Conservation (phyloP, 2,888 invertebrate genomes). For the Geotrupes spiniger region DNA sequence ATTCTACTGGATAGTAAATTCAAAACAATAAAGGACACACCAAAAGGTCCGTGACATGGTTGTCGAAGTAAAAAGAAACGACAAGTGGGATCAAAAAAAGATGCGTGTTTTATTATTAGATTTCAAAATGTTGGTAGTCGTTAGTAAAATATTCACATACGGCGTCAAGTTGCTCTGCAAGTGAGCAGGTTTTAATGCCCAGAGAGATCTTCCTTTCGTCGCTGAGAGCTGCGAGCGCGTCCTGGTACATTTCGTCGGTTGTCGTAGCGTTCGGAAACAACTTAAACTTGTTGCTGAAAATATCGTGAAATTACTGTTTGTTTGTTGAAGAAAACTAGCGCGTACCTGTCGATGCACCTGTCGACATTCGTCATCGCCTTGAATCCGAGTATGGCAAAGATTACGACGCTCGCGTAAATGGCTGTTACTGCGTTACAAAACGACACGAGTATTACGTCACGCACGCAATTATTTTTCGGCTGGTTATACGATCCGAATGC, state of each 20-base stretch:
- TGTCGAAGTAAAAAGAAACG: no score
- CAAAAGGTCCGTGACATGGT: no score
- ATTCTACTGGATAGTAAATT: no score
- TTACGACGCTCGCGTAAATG: slow-evolving; percentile 91
- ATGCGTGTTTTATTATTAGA: no score
- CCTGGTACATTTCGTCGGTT: slow-evolving; percentile 57
- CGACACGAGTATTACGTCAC: slow-evolving; percentile 87
- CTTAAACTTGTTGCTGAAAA: slow-evolving; percentile 53
- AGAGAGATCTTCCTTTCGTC: slow-evolving; percentile 46
- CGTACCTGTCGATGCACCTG: slow-evolving; percentile 73
- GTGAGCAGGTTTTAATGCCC: slow-evolving; percentile 65
- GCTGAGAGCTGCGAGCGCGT: slow-evolving; percentile 47
- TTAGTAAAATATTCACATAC: no score
- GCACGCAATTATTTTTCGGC: slow-evolving; percentile 90
- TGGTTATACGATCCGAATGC: slow-evolving; percentile 96
- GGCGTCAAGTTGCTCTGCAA: slow-evolving; percentile 72
- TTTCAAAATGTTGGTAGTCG: no score
- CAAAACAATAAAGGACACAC: no score
- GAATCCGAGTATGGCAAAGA: slow-evolving; percentile 93
- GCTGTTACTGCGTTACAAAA: slow-evolving; percentile 92
- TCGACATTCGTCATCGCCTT: slow-evolving; percentile 91
- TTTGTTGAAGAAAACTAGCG: slow-evolving; percentile 27
- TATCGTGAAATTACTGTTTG: not conserved
- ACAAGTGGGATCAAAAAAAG: not conserved
- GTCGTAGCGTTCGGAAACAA: slow-evolving; percentile 48